phyloP scores from a whole-genome alignment of 2,113 vertebrate genomes.

The Myotis brandtii region DNA sequence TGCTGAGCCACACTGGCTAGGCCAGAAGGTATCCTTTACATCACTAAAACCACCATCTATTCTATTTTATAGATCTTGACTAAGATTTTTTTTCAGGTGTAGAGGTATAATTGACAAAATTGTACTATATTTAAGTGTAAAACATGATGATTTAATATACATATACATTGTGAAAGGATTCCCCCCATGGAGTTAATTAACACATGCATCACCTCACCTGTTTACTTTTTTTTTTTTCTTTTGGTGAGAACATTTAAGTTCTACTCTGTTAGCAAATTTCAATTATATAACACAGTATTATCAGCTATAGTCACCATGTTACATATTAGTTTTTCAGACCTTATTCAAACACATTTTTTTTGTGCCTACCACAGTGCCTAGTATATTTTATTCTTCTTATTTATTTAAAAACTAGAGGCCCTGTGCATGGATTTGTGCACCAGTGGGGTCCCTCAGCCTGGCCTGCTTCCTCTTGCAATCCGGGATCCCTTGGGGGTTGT shows the following conservation, averaged over 20 bases:
- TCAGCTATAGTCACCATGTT: background rate
- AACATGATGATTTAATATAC: background rate
- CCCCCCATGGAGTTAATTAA: background rate
- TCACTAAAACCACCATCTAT: background rate
- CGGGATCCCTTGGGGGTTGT: no score
- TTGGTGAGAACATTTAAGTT: background rate
- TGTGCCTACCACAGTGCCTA: background rate
- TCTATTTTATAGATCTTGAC: background rate
- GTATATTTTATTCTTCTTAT: constrained; percentile 27
- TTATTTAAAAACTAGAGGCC: background rate
- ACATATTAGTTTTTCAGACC: background rate
- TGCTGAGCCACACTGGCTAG: no score
- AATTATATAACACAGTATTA: background rate
- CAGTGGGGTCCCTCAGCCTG: no score
- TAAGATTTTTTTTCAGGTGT: background rate
- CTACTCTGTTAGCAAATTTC: background rate
- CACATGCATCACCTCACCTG: background rate
- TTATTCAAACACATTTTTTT: background rate
- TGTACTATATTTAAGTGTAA: background rate
- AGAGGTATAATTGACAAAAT: background rate
- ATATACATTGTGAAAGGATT: background rate
- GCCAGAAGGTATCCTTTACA: background rate
- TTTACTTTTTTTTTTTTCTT: background rate
- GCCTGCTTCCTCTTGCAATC: no score
- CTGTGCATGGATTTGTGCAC: no score